Base-by-base conservation (phyloP, 2,888 invertebrate species). In the Stenotaenia linearis region DNA sequence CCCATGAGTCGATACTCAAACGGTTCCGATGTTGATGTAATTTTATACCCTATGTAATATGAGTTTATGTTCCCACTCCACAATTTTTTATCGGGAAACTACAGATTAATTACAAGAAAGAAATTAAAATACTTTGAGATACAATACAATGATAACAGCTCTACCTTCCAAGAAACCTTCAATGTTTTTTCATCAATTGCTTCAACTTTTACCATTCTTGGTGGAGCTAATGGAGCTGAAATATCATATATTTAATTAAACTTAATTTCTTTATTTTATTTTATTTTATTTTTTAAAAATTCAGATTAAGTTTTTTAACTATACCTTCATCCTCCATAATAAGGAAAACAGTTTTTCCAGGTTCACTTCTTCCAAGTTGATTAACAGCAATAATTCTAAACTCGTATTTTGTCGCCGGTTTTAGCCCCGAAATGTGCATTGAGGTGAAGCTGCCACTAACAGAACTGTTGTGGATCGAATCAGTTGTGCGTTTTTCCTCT, bases 1-100 rank as follows among this genome's bases (percentile, higher is more conserved):
- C 35, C 35, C 35, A 75, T 4, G 12, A 32, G 32, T 6, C 21
- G 32, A 21, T 37, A 35, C 30, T 32, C 37, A 37, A 75, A 32
- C 3, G 75, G 75, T n/a, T 75, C 75, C 12, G 75, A 37, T 23
- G 35, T 75, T 1, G 35, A n/a, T 30, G 75, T 32, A 80, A 94
- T 89, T 88, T 94, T 93, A 86, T 94, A 94, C 80, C 96, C 95
- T 82, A 96, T 94, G 85, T 95, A 95, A 85, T 95, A 96, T 81
- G 95, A 95, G 85, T 89, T 90, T 82, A 96, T 94, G 87, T 95
- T 95, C 78, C 96, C 96, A 84, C 96, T 96, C 95, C 95, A 96
- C 86, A 95, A 93, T 82, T 93, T 91, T 45, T 93, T 91, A 85
- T 92, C 90, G 84, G 96, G 96, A 84, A 95, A 94, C 87, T 85